Conservation (phyloP, 2,797 vertebrate genomes). For the Tamandua tetradactyla region DNA sequence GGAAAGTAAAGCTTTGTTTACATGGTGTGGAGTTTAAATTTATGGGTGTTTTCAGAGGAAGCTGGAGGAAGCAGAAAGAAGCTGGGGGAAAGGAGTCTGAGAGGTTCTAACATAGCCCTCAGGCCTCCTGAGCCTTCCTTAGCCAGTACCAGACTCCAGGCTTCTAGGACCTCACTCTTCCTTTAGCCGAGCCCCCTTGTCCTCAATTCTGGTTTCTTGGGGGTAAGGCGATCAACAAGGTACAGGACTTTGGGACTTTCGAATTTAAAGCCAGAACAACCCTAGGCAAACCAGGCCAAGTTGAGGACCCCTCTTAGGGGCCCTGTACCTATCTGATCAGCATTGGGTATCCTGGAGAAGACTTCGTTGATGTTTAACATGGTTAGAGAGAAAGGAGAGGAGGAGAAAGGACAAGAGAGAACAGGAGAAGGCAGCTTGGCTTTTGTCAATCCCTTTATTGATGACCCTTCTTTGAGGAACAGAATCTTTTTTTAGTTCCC, state of each 20-base stretch:
- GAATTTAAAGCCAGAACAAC: background rate
- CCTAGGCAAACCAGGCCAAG: background rate
- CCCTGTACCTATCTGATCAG: background rate
- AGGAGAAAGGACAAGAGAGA: background rate
- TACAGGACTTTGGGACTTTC: background rate
- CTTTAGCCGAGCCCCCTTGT: background rate
- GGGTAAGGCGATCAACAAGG: background rate
- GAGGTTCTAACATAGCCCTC: background rate
- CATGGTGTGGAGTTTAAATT: background rate
- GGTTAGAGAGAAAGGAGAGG: background rate
- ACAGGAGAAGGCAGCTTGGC: rapidly evolving
- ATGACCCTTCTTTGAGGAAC: background rate
- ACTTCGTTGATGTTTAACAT: background rate
- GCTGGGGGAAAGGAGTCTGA: background rate
- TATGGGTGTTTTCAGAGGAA: background rate
- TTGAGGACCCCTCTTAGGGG: too few relatives aligned
- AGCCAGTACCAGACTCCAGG: background rate
- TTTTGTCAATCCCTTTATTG: background rate
- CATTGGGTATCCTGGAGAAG: background rate
- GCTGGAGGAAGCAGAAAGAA: background rate
- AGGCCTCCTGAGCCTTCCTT: background rate
- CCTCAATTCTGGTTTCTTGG: background rate
- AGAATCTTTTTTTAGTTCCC: background rate
- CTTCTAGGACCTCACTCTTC: background rate
- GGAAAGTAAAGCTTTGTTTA: constrained; percentile 4